A percentile compares a stretch with the other conserved stretches of the same genome.
phyloP scores from a whole-genome alignment of 2,113 vertebrate species.

The Meles meles region DNA sequence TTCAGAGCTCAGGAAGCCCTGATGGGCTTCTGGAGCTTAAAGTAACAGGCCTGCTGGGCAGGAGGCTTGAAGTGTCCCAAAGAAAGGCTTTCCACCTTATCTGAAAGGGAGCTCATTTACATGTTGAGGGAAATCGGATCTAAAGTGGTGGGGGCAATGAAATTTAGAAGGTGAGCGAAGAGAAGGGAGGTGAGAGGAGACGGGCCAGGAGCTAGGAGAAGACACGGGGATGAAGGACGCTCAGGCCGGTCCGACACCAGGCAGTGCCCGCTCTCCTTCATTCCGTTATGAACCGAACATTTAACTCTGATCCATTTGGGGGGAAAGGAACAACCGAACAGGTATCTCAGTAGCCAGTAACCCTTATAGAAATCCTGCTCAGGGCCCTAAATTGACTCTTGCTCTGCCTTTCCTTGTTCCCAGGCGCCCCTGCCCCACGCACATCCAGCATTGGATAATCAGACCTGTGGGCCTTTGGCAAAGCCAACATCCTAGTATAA shows the following conservation, averaged over 20 bases:
- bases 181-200: too few relatives aligned
- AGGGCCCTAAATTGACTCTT: not conserved
- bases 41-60: not conserved
- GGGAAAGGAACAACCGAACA: not conserved
- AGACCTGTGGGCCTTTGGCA: not conserved
- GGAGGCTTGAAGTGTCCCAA: not conserved
- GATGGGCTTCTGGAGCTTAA: not conserved
- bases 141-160: not conserved
- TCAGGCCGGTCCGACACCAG: not conserved
- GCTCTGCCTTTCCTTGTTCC: not conserved
- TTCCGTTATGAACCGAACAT: rapidly evolving
- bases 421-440: not conserved
- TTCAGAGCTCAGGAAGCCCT: not conserved
- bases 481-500: not conserved
- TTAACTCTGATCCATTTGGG: not conserved
- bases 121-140: not conserved
- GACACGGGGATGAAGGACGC: rapidly evolving
- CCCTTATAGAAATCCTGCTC: not conserved
- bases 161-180: not conserved
- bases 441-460: not conserved
- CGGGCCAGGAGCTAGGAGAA: not conserved
- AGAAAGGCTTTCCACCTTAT: not conserved
- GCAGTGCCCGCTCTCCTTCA: not conserved
- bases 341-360: not conserved
- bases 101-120: not conserved